Conservation (phyloP, 2,113 vertebrate species). For the Strix uralensis region DNA sequence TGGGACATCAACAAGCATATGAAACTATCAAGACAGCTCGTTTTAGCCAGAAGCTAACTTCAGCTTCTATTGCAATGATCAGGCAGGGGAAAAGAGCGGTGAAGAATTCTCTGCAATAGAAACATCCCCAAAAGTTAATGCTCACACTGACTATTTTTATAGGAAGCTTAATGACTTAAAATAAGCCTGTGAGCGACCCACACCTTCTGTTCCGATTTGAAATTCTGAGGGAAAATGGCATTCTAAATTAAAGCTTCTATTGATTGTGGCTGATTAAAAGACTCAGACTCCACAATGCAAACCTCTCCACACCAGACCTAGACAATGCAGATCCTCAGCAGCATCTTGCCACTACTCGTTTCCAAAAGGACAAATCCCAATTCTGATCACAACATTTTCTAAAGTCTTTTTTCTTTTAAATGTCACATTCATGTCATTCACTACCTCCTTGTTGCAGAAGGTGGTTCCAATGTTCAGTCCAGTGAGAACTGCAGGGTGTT, state of each 20-base stretch:
- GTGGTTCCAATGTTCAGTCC: background rate
- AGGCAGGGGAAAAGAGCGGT: background rate
- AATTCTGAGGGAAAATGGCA: background rate
- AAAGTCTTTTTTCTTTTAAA: background rate
- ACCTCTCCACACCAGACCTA: background rate
- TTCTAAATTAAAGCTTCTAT: constrained; percentile 30
- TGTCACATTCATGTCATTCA: background rate
- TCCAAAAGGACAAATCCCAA: background rate
- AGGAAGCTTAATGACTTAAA: constrained; percentile 39
- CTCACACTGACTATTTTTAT: background rate
- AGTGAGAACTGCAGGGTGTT: background rate
- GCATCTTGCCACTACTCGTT: background rate
- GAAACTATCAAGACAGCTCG: constrained; percentile 23
- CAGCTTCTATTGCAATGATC: constrained; percentile 7
- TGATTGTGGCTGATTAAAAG: constrained; percentile 19
- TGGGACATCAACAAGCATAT: background rate
- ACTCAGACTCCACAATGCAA: background rate
- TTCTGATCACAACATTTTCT: background rate
- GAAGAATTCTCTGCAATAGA: background rate
- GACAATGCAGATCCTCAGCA: background rate
- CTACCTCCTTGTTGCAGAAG: background rate
- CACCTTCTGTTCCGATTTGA: constrained; percentile 10
- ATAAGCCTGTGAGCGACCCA: constrained; percentile 29
- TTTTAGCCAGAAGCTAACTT: constrained; percentile 45
- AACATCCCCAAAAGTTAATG: constrained; percentile 24